phyloP scores from a whole-genome alignment of 2,888 invertebrate species.

The Ommatoiulus sabulosus region DNA sequence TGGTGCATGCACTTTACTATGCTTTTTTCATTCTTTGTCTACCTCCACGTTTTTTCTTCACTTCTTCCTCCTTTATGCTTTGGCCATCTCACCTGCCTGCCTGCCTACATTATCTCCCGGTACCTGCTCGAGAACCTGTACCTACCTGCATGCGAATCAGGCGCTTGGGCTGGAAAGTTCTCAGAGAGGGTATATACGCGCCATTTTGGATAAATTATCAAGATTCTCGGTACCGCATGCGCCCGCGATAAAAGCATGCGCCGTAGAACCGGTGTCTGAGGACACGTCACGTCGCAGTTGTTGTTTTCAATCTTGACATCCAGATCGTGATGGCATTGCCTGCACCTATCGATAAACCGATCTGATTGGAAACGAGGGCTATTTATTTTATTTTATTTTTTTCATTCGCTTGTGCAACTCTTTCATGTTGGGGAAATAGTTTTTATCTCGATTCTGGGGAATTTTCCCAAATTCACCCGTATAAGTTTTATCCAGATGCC shows the following conservation, averaged over 20 bases:
- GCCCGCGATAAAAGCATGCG: neutral
- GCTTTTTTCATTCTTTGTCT: constrained; percentile 43
- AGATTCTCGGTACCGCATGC: constrained; percentile 20
- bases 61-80: constrained; percentile 35
- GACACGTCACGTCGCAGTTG: neutral
- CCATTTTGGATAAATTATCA: constrained; percentile 35
- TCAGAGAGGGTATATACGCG: neutral
- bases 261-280: neutral
- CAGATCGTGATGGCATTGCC: constrained; percentile 16
- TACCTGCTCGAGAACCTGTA: constrained; percentile 33
- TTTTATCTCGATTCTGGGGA: neutral
- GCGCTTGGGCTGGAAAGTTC: neutral
- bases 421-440: neutral
- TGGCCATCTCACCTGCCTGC: constrained; percentile 39
- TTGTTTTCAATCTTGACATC: neutral
- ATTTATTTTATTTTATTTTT: neutral
- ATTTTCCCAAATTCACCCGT: too few relatives aligned
- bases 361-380: neutral
- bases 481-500: neutral
- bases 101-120: neutral
- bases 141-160: neutral
- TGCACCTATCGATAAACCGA: neutral
- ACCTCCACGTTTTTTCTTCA: constrained; percentile 36
- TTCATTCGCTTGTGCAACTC: neutral
- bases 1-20: constrained; percentile 37